Evolutionary conservation across 2,888 invertebrate genomes (phyloP), one percentile per base, ranked within the genome.

Genomic region (Gasteruption jaculator): DNA sequence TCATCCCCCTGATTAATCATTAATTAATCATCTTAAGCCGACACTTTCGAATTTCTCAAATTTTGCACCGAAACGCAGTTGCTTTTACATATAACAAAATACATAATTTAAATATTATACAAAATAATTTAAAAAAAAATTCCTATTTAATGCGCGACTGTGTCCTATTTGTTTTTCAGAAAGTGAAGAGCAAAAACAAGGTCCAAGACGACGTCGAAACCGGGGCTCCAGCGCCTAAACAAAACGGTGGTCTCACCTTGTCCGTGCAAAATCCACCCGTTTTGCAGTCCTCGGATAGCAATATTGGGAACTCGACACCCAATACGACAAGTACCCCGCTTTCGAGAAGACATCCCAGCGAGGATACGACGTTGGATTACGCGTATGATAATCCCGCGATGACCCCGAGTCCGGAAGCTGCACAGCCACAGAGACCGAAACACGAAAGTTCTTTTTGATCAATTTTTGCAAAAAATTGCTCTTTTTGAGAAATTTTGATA

Each of bases 351-450:
- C 78, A 85, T 56, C 86, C 87, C 1, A 85, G 86, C 12, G 87
- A 88, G 64, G 86, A 87, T 51, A 80, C 82, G 1, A 84, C 85
- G 2, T 71, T 84, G 26, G 87, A 86, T 56, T 86, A 85, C 56
- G 84, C 85, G 1, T 86, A 87, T 60, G 87, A 87, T 57, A 88
- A 88, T 68, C 83, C 82, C 60, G 86, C 79, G 0, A 79, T 88
- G 79, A 82, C 82, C 10, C 77, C 79, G 0, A 80, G 80, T 3
- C 80, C 80, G 3, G 67, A 67, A 30, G 46, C 55, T 6, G 57
- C 54, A 7, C 63, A 60, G 24, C 52, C 55, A 20, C 48, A 54
- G 2, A 54, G 63, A 5, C 52, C 60, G 1, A 66, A 68, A 48
- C 63, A 59, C 20, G 67, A 68, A 48, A 66, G 65, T 41, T 65